phyloP scores from a whole-genome alignment of 2,797 vertebrate genomes.

The Rhinoraja longicauda region DNA sequence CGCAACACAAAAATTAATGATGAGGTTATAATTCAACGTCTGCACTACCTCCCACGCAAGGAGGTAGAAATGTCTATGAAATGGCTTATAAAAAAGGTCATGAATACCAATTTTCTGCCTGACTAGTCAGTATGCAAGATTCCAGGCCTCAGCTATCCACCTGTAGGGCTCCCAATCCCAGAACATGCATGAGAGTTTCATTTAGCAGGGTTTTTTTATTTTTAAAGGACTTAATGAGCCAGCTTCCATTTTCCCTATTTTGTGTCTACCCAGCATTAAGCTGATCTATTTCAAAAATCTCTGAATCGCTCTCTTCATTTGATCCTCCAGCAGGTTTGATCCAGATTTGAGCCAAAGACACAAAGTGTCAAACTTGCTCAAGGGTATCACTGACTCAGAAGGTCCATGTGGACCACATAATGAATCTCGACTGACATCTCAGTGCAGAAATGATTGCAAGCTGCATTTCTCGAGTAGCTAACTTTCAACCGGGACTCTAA shows the following conservation, averaged over 20 bases:
- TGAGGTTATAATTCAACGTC: not conserved
- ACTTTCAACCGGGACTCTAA: not conserved
- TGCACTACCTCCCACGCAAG: no score
- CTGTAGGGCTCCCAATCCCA: not conserved
- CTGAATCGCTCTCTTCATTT: not conserved
- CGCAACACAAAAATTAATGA: not conserved
- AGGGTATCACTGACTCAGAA: not conserved
- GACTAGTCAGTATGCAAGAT: not conserved
- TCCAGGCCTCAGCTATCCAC: not conserved
- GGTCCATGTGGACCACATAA: not conserved
- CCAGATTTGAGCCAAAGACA: conserved; percentile 16
- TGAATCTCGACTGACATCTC: not conserved
- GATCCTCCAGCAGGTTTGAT: not conserved
- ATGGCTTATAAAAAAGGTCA: not conserved
- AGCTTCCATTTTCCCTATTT: not conserved
- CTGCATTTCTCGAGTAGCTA: not conserved
- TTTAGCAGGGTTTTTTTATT: not conserved
- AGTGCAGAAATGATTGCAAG: not conserved
- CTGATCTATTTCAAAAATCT: not conserved
- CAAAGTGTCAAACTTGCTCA: conserved; percentile 1
- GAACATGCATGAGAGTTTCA: not conserved
- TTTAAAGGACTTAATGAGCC: not conserved
- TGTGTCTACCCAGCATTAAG: not conserved
- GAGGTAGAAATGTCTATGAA: not conserved
- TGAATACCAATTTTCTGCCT: not conserved